Evolutionary conservation across 2,888 invertebrate genomes (phyloP).

Genomic region (Acanthosoma haemorrhoidale): DNA sequence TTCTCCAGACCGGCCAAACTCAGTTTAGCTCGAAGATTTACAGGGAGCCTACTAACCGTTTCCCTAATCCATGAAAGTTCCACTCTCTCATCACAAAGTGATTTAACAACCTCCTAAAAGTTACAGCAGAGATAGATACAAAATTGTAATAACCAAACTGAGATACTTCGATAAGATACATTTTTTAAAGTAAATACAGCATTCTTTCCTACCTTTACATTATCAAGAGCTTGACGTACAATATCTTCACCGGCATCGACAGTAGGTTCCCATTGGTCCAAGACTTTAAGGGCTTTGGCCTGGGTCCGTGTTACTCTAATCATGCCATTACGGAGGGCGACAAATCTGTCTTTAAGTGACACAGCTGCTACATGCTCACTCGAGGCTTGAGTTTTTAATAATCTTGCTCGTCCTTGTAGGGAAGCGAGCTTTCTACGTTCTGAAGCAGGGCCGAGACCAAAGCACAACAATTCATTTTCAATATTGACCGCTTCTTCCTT

Average conservation of each 20-base stretch:
- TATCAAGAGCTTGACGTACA: constrained; percentile 68
- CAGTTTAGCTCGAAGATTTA: background rate
- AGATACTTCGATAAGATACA: background rate
- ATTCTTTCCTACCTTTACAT: constrained; percentile 55
- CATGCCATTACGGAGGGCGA: constrained; percentile 67
- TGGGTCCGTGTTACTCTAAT: constrained; percentile 63
- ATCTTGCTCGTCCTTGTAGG: constrained; percentile 63
- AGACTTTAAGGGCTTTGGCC: constrained; percentile 52
- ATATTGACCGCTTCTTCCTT: constrained; percentile 47
- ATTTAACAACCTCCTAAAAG: constrained; percentile 42
- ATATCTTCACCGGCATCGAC: constrained; percentile 69
- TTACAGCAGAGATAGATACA: background rate
- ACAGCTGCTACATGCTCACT: constrained; percentile 74
- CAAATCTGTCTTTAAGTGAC: constrained; percentile 67
- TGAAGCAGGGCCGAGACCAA: constrained; percentile 65
- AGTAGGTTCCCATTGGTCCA: constrained; percentile 66
- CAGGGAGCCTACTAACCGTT: background rate
- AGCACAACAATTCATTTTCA: constrained; percentile 70
- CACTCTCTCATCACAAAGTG: constrained; percentile 1
- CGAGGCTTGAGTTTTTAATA: constrained; percentile 63
- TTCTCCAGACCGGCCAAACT: constrained; percentile 53
- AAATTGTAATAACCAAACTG: no score
- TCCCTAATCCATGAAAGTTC: constrained; percentile 13
- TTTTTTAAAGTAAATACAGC: background rate
- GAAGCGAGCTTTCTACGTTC: constrained; percentile 71